Conservation (phyloP, 2,113 vertebrate genomes). For the Anas platyrhynchos region DNA sequence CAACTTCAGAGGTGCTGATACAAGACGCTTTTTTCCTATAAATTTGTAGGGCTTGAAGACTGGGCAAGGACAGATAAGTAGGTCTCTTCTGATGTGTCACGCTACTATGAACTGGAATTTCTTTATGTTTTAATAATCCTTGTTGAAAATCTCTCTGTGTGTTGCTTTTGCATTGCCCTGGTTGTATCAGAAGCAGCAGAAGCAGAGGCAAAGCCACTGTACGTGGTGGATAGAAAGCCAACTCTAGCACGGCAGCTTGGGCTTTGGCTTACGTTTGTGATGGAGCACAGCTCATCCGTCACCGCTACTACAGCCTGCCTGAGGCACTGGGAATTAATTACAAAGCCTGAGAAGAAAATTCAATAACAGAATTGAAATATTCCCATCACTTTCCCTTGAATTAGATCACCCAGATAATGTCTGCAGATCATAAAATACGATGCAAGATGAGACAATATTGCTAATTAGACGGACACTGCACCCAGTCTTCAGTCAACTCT, state of each 20-base stretch:
- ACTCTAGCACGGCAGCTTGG: fast-evolving
- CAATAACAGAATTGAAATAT: conserved; percentile 8
- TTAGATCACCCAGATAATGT: neutral
- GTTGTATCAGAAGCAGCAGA: neutral
- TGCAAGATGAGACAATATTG: neutral
- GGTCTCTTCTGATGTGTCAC: fast-evolving
- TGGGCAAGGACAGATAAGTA: fast-evolving
- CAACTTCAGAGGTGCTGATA: neutral
- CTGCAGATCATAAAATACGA: neutral
- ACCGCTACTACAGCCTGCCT: neutral
- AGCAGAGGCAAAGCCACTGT: neutral
- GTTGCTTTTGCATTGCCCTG: fast-evolving
- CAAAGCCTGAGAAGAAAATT: conserved; percentile 4
- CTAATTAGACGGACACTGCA: neutral
- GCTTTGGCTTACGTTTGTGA: neutral
- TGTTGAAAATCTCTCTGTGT: fast-evolving
- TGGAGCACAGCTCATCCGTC: neutral
- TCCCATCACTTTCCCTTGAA: neutral
- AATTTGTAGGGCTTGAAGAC: neutral
- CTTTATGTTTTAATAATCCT: neutral
- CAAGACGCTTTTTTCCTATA: neutral
- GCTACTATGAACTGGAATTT: neutral
- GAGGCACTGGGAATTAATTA: neutral
- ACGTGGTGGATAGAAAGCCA: neutral
- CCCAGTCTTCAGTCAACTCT: neutral